These are phyloP conservation scores for Laterallus jamaicensis DNA, from an alignment of 2,113 vertebrate genomes.

Conservation along the genomic window DNA sequence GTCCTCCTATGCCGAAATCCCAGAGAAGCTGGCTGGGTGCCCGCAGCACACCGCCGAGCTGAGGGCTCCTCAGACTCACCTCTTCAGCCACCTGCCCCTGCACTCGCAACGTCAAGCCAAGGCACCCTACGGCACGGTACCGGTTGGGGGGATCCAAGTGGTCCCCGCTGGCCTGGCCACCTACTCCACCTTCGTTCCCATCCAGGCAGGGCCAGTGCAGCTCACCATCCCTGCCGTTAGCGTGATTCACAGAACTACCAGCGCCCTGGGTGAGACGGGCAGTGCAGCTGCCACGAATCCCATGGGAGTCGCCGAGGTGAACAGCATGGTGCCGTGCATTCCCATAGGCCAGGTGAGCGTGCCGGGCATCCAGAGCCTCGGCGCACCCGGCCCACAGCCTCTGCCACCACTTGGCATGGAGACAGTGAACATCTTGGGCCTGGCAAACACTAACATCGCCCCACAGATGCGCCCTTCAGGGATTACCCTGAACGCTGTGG, in stretches of 20 bases:
- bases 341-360: slow-evolving; percentile 85
- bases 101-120: slow-evolving; percentile 90
- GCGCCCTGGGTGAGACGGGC: slow-evolving; percentile 29
- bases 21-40: slow-evolving; percentile 67
- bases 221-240: slow-evolving; percentile 91
- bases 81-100: slow-evolving; percentile 95
- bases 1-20: neutral
- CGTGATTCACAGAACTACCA: slow-evolving; percentile 87
- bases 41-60: slow-evolving; percentile 18
- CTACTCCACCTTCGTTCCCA: slow-evolving; percentile 93
- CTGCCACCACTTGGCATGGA: slow-evolving; percentile 85
- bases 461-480: slow-evolving; percentile 81
- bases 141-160: slow-evolving; percentile 92
- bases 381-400: slow-evolving; percentile 66
- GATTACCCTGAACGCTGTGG: slow-evolving; percentile 87
- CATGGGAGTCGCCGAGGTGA: slow-evolving; percentile 81
- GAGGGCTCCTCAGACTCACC: slow-evolving; percentile 74
- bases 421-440: slow-evolving; percentile 85
- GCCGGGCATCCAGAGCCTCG: slow-evolving; percentile 81
- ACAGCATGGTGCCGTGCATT: slow-evolving; percentile 85
- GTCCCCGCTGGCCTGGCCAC: slow-evolving; percentile 87
- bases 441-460: slow-evolving; percentile 78
- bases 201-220: slow-evolving; percentile 88
- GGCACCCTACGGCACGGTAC: slow-evolving; percentile 87
- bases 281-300: slow-evolving; percentile 4